phyloP scores from a whole-genome alignment of 1,140 invertebrate genomes.

The Pogonomyrmex barbatus region DNA sequence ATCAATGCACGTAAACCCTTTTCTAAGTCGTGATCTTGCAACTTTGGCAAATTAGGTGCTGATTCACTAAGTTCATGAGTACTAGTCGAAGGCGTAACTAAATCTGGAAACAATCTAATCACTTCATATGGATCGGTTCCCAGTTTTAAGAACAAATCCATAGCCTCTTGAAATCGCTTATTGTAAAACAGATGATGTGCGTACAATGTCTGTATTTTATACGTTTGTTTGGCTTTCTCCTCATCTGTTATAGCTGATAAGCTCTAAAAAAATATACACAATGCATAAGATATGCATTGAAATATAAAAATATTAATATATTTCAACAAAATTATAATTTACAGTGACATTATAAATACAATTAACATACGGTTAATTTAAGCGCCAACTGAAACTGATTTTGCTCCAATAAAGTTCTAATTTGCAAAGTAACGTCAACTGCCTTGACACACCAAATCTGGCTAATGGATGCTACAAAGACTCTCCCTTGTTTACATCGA shows the following conservation, averaged over 20 bases:
- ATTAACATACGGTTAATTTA: constrained; percentile 92
- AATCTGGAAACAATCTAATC: constrained; percentile 96
- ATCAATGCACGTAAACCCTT: constrained; percentile 95
- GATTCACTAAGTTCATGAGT: constrained; percentile 85
- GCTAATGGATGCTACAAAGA: constrained; percentile 94
- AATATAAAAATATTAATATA: not conserved
- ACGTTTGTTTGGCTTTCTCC: constrained; percentile 93
- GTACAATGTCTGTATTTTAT: constrained; percentile 95
- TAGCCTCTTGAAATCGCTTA: constrained; percentile 95
- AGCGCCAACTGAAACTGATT: constrained; percentile 98
- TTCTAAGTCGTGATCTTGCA: constrained; percentile 95
- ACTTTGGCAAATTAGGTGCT: constrained; percentile 85
- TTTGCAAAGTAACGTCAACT: constrained; percentile 93
- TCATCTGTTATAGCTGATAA: constrained; percentile 93
- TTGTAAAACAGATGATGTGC: constrained; percentile 96
- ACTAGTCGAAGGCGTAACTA: constrained; percentile 90
- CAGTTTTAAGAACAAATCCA: constrained; percentile 95
- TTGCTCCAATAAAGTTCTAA: constrained; percentile 92
- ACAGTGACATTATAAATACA: not conserved
- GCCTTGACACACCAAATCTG: constrained; percentile 94
- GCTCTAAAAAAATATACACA: constrained; percentile 88
- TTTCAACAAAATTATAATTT: constrained; percentile 22
- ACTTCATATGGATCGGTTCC: constrained; percentile 97
- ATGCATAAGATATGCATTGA: not conserved
- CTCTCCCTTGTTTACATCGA: constrained; percentile 90